phyloP scores from a whole-genome alignment of 1,140 invertebrate species.

The Lerema accius region DNA sequence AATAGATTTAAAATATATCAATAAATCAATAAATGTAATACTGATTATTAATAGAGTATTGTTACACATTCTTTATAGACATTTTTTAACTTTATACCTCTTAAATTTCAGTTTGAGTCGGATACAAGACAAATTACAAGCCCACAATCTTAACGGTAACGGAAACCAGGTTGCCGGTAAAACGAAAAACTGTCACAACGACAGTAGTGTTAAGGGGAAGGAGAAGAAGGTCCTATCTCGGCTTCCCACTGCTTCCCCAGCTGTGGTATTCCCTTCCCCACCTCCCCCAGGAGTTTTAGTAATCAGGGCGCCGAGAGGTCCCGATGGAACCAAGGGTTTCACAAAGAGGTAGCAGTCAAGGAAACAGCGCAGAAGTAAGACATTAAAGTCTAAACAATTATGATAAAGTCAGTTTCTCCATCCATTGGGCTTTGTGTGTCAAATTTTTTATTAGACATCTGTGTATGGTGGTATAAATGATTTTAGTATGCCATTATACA shows the following conservation, averaged over 20 bases:
- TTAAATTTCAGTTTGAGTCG: conserved; percentile 63
- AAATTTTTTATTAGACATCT: conserved; percentile 13
- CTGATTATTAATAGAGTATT: too few relatives aligned
- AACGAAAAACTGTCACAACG: conserved; percentile 58
- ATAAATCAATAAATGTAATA: too few relatives aligned
- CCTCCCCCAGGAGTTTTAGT: conserved; percentile 79
- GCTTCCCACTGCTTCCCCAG: conserved; percentile 53
- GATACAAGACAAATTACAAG: conserved; percentile 75
- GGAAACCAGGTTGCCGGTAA: conserved; percentile 56
- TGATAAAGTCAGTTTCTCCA: conserved; percentile 17
- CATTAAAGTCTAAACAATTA: conserved; percentile 6
- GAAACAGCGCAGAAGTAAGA: conserved; percentile 25
- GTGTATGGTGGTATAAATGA: not conserved
- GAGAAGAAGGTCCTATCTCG: conserved; percentile 66
- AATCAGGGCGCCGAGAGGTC: conserved; percentile 81
- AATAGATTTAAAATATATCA: not conserved
- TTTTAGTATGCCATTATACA: conserved; percentile 14
- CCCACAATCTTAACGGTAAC: conserved; percentile 71
- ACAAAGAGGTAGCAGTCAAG: conserved; percentile 82
- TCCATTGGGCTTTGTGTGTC: conserved; percentile 9
- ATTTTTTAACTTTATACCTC: not conserved
- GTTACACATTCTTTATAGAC: too few relatives aligned
- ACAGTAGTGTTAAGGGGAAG: conserved; percentile 66
- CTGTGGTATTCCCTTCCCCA: conserved; percentile 72
- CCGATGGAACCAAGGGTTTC: conserved; percentile 84